phyloP scores from a whole-genome alignment of 2,888 invertebrate genomes.

The Gortyna flavago region DNA sequence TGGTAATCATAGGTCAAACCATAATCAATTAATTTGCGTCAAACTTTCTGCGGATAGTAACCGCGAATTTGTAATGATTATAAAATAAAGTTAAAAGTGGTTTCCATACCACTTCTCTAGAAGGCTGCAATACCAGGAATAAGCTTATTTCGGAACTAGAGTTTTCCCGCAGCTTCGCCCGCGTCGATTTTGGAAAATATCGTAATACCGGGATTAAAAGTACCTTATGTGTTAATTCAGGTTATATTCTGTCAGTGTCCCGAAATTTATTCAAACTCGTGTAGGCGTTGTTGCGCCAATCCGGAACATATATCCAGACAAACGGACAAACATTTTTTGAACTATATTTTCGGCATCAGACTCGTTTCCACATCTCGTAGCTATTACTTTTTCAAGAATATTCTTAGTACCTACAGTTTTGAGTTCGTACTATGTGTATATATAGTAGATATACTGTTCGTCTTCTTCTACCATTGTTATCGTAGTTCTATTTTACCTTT shows the following conservation, averaged over 20 bases:
- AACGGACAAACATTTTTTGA: background rate
- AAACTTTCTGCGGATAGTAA: background rate
- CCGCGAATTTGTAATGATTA: background rate
- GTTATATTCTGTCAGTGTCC: background rate
- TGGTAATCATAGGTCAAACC: background rate
- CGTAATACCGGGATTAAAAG: background rate
- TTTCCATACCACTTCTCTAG: background rate
- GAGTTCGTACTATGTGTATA: background rate
- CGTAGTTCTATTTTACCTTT: background rate
- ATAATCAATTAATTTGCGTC: background rate
- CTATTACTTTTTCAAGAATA: background rate
- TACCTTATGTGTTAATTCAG: background rate
- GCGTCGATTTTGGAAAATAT: background rate
- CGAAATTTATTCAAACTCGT: background rate
- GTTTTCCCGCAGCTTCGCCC: background rate
- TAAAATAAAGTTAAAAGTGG: background rate
- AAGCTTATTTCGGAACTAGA: background rate
- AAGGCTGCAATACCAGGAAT: too few relatives aligned
- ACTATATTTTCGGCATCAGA: background rate
- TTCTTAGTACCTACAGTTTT: background rate
- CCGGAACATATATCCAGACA: background rate
- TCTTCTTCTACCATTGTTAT: background rate
- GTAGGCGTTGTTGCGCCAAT: background rate
- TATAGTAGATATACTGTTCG: background rate
- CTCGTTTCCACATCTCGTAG: background rate